Base-by-base conservation (phyloP, 2,113 vertebrate genomes). In the Megaceryle maxima region DNA sequence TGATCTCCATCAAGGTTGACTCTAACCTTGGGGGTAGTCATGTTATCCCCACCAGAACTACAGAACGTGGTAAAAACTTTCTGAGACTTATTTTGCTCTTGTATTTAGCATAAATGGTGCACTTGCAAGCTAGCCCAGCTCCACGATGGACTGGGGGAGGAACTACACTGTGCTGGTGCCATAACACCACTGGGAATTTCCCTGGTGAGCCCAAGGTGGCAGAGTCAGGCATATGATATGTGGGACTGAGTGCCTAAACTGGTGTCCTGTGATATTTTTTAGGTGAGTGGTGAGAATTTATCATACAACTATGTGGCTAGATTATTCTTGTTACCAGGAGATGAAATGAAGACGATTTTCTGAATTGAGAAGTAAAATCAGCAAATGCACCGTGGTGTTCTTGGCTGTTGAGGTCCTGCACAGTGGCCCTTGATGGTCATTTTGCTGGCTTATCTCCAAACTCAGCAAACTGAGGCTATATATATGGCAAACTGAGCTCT, bases 81-180 rank as follows among this genome's bases (percentile, higher is more conserved):
- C 50, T 41, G 33, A 72, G 16, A 10, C 20, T 59, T 55, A 29
- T 13, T 64, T 73, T n/a, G 90, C 9, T 37, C 60, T 82, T 22
- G 3, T 67, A 9, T 6, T 77, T 6, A 24, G 9, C 9, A 13
- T 5, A 51, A 37, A 48, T 50, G 14, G 5, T 53, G 13, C 7
- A 16, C 11, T 37, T 50, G 29, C 43, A 50, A 60, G 26, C 7
- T 37, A 31, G 18, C 7, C 29, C 24, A 18, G 16, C 56, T 46
- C 24, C 57, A 35, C 41, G 44, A 11, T 21, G 44, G 48, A 4
- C 48, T 43, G 8, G 15, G 20, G 16, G 19, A 57, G 19, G 19
- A 67, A 66, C 16, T 15, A n/a, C 9, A 9, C 25, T 19, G 6
- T n/a, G 6, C 28, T 41, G 0, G 0, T 70, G 33, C 8, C 53